phyloP scores from a whole-genome alignment of 2,888 invertebrate species.

The Pseudococcus jackbeardsleyi region DNA sequence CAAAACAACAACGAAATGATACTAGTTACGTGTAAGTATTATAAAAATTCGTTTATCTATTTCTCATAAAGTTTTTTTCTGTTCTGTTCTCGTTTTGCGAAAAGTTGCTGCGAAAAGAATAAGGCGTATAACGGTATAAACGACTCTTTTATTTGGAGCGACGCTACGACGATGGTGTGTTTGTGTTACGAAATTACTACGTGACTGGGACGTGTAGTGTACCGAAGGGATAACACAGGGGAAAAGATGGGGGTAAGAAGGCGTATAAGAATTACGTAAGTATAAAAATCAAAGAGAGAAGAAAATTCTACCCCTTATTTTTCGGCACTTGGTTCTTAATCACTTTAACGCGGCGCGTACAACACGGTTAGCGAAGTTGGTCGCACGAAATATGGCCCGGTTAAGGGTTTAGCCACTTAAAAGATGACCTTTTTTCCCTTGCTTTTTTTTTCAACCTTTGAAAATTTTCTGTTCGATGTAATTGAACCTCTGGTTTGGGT shows the following conservation, averaged over 20 bases:
- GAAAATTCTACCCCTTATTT: slow-evolving; percentile 12
- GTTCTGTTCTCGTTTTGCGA: background rate
- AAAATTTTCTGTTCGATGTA: too few species aligned
- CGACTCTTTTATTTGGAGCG: slow-evolving; percentile 14
- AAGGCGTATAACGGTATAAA: slow-evolving; percentile 44
- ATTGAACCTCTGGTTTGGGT: background rate
- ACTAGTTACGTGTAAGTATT: too few species aligned
- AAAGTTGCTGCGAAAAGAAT: slow-evolving; percentile 38
- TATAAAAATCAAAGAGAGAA: slow-evolving; percentile 13
- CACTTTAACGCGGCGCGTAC: slow-evolving; percentile 8
- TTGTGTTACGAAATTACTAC: background rate
- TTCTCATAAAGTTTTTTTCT: slow-evolving; percentile 34
- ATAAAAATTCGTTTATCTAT: slow-evolving; percentile 55
- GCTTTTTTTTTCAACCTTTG: background rate
- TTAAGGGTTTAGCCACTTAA: slow-evolving; percentile 12
- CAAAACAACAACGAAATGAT: too few species aligned
- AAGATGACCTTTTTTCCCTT: background rate
- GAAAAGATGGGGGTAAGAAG: background rate
- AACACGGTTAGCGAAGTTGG: slow-evolving; percentile 9
- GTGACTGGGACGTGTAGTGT: background rate
- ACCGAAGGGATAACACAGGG: background rate
- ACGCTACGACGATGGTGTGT: background rate
- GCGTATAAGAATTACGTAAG: slow-evolving; percentile 23
- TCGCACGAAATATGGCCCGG: background rate
- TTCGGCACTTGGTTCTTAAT: slow-evolving; percentile 42